A percentile compares a stretch with the other conserved stretches of the same genome.
These are phyloP conservation scores for Ptyas mucosa DNA, from an alignment of 2,113 vertebrate genomes.

Conservation along the genomic window DNA sequence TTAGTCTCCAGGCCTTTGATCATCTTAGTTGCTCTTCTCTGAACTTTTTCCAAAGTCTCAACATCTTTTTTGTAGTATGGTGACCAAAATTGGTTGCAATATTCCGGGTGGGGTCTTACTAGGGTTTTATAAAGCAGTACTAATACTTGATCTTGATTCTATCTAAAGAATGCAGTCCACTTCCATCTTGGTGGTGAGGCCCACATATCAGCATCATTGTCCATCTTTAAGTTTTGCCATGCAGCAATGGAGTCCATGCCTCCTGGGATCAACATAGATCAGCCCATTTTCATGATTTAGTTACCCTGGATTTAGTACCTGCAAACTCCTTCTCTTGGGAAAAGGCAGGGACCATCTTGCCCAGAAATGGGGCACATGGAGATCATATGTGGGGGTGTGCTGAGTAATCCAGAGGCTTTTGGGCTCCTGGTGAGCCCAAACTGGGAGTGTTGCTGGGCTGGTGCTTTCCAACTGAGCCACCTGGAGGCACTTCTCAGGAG, in stretches of 20 bases:
- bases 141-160: too few relatives aligned
- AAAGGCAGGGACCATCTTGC: background rate
- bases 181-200: background rate
- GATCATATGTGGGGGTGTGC: background rate
- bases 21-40: too few relatives aligned
- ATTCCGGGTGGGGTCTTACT: too few relatives aligned
- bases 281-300: background rate
- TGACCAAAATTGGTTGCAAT: too few relatives aligned
- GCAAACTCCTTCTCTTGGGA: background rate
- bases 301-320: background rate
- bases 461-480: background rate
- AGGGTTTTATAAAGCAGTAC: too few relatives aligned
- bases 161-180: background rate
- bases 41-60: too few relatives aligned
- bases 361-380: background rate
- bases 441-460: background rate
- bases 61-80: too few relatives aligned
- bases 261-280: background rate
- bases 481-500: background rate
- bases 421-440: background rate
- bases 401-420: background rate
- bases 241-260: background rate
- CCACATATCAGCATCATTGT: background rate
- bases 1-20: too few relatives aligned
- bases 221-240: background rate